phyloP scores from a whole-genome alignment of 1,140 invertebrate species.

The Calephelis nemesis region DNA sequence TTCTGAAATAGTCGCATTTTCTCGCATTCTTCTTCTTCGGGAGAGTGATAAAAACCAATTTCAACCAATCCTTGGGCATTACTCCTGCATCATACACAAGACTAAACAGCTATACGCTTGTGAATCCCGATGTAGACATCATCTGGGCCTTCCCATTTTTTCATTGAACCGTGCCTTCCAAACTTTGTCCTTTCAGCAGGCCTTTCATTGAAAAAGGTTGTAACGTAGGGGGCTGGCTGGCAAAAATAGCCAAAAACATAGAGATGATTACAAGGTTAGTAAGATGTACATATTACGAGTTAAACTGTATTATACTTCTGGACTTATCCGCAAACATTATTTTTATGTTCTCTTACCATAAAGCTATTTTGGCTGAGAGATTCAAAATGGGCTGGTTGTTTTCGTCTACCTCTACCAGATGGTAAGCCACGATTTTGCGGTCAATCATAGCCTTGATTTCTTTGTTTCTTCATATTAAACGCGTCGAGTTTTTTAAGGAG shows the following conservation, averaged over 20 bases:
- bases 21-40: slow-evolving; percentile 27
- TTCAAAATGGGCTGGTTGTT: slow-evolving; percentile 11
- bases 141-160: slow-evolving; percentile 28
- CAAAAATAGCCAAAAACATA: no score
- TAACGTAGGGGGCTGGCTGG: no score
- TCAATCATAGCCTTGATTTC: slow-evolving; percentile 26
- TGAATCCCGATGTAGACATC: slow-evolving; percentile 28
- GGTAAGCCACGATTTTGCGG: neutral
- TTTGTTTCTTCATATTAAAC: slow-evolving; percentile 31
- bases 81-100: slow-evolving; percentile 20
- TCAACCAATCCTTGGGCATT: slow-evolving; percentile 26
- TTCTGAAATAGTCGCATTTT: slow-evolving; percentile 24
- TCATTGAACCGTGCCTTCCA: slow-evolving; percentile 22
- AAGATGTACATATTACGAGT: no score
- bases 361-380: slow-evolving; percentile 10
- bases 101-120: slow-evolving; percentile 23
- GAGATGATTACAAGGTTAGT: no score
- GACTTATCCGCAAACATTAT: slow-evolving; percentile 23
- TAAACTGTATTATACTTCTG: neutral
- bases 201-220: slow-evolving; percentile 5
- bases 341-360: slow-evolving; percentile 22
- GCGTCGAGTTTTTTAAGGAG: slow-evolving; percentile 30
- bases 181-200: slow-evolving; percentile 25
- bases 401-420: slow-evolving; percentile 6
- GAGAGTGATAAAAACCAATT: slow-evolving; percentile 25